These are phyloP conservation scores for Atethmia centrago DNA, from an alignment of 2,888 invertebrate species.

Conservation along the genomic window DNA sequence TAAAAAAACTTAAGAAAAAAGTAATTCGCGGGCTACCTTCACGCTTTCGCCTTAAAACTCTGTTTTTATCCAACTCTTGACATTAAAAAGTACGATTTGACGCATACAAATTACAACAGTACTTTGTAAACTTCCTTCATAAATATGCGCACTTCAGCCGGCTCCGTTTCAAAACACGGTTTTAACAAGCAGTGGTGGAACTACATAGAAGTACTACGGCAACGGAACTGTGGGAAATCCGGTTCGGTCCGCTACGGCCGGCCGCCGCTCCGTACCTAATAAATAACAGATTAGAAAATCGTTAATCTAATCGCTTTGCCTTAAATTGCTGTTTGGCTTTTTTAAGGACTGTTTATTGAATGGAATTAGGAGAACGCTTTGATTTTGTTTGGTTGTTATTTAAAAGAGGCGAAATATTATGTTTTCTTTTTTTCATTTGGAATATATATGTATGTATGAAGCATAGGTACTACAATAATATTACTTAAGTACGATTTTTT, in stretches of 20 bases:
- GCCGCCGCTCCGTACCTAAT: conserved; percentile 77
- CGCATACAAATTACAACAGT: conserved; percentile 51
- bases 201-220: conserved; percentile 63
- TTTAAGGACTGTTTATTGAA: conserved; percentile 33
- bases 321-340: conserved; percentile 58
- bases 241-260: conserved; percentile 66
- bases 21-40: too few species aligned
- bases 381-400: conserved; percentile 10
- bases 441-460: too few species aligned
- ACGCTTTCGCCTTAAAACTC: background rate
- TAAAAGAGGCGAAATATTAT: too few species aligned
- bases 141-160: conserved; percentile 63
- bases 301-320: conserved; percentile 82
- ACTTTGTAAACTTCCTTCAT: conserved; percentile 45
- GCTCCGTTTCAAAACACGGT: conserved; percentile 59
- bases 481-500: too few species aligned
- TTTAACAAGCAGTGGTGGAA: conserved; percentile 64
- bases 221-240: conserved; percentile 81
- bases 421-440: too few species aligned
- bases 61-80: background rate
- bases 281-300: conserved; percentile 88
- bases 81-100: conserved; percentile 27
- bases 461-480: too few species aligned
- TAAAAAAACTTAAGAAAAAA: too few species aligned
- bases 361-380: conserved; percentile 11